Evolutionary conservation across 2,888 invertebrate genomes (phyloP).

Genomic region (Meloe dianella): DNA sequence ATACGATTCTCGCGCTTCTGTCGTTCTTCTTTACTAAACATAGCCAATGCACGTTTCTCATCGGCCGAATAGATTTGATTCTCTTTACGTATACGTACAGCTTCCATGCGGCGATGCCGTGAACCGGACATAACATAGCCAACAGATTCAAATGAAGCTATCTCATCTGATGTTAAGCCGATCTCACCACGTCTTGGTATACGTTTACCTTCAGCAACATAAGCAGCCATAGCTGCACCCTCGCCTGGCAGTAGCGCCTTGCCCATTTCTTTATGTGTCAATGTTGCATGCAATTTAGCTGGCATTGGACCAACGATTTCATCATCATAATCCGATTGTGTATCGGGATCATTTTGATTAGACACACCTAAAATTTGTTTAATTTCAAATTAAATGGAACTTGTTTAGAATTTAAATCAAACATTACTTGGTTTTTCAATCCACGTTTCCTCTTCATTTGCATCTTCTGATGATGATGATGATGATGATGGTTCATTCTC

Average conservation of each 20-base stretch:
- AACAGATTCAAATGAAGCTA: conserved; percentile 86
- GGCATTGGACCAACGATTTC: conserved; percentile 68
- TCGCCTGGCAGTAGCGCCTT: conserved; percentile 95
- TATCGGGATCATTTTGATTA: conserved; percentile 18
- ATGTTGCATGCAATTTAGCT: conserved; percentile 72
- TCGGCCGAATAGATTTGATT: conserved; percentile 99
- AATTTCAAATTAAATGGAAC: not conserved
- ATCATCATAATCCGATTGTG: conserved; percentile 61
- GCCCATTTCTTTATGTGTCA: conserved; percentile 84
- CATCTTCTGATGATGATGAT: not conserved
- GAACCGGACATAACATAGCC: conserved; percentile 98
- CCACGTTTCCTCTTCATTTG: conserved; percentile 67
- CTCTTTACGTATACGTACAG: conserved; percentile 98
- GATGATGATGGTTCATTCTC: conserved; percentile 57
- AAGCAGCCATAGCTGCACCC: conserved; percentile 99
- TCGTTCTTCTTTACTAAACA: conserved; percentile 98
- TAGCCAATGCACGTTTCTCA: conserved; percentile 96
- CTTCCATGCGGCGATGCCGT: conserved; percentile 95
- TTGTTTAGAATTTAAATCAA: not conserved
- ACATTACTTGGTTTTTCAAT: conserved; percentile 66
- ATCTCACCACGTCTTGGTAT: conserved; percentile 99
- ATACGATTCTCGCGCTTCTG: conserved; percentile 95
- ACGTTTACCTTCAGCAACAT: conserved; percentile 97
- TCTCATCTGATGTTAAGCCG: conserved; percentile 94
- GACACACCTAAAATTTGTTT: not conserved